Percentiles rank a stretch among this genome's conserved stretches.
phyloP scores from a whole-genome alignment of 2,888 invertebrate species.

The Erpobdella octoculata region DNA sequence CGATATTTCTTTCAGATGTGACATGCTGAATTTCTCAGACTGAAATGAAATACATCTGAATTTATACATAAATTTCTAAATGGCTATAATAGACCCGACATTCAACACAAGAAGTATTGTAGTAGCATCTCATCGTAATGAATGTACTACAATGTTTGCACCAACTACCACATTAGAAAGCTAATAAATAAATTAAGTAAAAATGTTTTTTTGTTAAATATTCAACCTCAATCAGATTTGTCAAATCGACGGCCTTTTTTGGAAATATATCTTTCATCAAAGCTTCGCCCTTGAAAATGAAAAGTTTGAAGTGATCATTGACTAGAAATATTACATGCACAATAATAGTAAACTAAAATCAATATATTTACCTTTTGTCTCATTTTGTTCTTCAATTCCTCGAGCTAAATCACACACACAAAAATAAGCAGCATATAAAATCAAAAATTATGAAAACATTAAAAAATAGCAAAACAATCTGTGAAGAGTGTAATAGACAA shows the following conservation, averaged over 20 bases:
- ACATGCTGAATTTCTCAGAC: slow-evolving; percentile 71
- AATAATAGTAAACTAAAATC: background rate
- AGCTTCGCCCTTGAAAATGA: slow-evolving; percentile 58
- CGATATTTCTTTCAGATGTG: slow-evolving; percentile 70
- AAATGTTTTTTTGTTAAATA: background rate
- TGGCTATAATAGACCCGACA: background rate
- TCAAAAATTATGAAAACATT: no score
- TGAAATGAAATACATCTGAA: slow-evolving; percentile 35
- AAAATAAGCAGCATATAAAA: no score
- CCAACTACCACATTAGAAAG: no score
- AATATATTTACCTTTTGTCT: slow-evolving; percentile 7
- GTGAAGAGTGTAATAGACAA: no score
- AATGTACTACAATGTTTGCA: no score
- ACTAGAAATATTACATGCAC: no score
- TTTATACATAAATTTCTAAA: background rate
- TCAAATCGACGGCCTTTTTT: slow-evolving; percentile 81
- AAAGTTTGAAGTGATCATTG: background rate
- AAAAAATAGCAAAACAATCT: no score
- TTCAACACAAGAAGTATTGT: no score
- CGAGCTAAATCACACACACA: background rate
- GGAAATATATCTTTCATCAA: slow-evolving; percentile 82
- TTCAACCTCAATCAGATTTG: slow-evolving; percentile 66
- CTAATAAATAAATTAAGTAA: no score
- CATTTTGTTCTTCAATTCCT: slow-evolving; percentile 14
- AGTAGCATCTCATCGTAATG: no score